Evolutionary conservation across 2,888 invertebrate species (phyloP).

Genomic region (Scaptomyza caliginosa): DNA sequence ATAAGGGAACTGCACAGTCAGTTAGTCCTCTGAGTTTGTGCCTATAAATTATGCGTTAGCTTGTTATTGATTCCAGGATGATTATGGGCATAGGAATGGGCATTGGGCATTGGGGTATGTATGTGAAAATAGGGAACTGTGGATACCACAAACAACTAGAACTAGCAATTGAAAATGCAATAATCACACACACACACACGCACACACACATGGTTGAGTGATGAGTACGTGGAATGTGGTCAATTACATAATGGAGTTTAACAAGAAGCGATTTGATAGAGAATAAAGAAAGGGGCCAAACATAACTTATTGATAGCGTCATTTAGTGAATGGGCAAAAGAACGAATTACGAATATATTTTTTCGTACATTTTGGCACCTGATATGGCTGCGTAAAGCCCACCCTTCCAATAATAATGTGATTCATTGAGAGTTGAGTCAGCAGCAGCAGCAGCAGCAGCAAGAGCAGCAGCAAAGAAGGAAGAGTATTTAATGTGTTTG

Average conservation of each 20-base stretch:
- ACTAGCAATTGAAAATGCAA: background rate
- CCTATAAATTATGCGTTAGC: slow-evolving; percentile 68
- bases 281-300: slow-evolving; percentile 4
- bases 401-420: slow-evolving; percentile 1
- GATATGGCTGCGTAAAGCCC: slow-evolving; percentile 33
- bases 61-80: slow-evolving; percentile 59
- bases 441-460: background rate
- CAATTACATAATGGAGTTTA: slow-evolving; percentile 52
- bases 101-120: background rate
- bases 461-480: too few relatives aligned
- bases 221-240: slow-evolving; percentile 5
- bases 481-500: background rate
- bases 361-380: slow-evolving; percentile 43
- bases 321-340: slow-evolving; percentile 30
- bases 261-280: slow-evolving; percentile 52
- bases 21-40: slow-evolving; percentile 22
- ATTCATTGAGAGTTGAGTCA: slow-evolving; percentile 49
- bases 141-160: background rate
- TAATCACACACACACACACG: background rate
- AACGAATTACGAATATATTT: background rate
- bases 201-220: background rate
- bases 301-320: slow-evolving; percentile 33
- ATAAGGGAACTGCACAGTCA: background rate
- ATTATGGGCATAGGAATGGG: slow-evolving; percentile 16
- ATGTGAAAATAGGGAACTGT: background rate